These are phyloP conservation scores for Ameiurus melas DNA, from an alignment of 2,113 vertebrate species.

Conservation along the genomic window DNA sequence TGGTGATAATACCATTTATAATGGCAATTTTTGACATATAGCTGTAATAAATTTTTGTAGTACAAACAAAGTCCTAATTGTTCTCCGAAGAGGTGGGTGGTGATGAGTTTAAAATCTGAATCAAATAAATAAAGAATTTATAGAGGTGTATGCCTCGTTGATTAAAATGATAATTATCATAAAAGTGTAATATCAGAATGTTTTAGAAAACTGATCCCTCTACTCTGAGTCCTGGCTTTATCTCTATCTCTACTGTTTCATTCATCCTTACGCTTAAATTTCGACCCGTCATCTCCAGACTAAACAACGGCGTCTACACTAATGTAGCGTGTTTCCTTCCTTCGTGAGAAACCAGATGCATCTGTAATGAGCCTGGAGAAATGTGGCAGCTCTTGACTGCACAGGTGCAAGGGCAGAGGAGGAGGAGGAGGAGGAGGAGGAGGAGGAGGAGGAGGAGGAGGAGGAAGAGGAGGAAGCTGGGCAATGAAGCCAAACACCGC, in stretches of 20 bases:
- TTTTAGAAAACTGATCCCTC: background rate
- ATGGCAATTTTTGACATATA: too few species aligned
- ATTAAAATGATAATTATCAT: background rate
- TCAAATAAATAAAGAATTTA: background rate
- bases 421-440: background rate
- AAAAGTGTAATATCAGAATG: background rate
- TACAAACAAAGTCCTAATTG: background rate
- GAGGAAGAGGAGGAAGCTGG: background rate
- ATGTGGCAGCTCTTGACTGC: conserved; percentile 14
- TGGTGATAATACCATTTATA: too few species aligned
- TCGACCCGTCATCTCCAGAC: background rate
- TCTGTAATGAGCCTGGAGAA: conserved; percentile 9
- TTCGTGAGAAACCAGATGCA: conserved; percentile 16
- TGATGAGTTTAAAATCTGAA: background rate
- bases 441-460: too few species aligned
- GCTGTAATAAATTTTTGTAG: background rate
- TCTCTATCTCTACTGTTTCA: background rate
- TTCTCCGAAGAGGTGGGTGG: background rate
- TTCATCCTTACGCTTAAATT: background rate
- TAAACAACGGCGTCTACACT: conserved; percentile 20
- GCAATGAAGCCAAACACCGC: conserved; percentile 12
- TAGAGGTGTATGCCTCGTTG: background rate
- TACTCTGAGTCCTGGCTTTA: conserved; percentile 2
- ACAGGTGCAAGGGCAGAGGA: conserved; percentile 22
- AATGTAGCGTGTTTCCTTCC: conserved; percentile 25